Evolutionary conservation across 2,113 vertebrate genomes (phyloP), one percentile per base, ranked within the genome.

Genomic region (Triplophysa rosa): DNA sequence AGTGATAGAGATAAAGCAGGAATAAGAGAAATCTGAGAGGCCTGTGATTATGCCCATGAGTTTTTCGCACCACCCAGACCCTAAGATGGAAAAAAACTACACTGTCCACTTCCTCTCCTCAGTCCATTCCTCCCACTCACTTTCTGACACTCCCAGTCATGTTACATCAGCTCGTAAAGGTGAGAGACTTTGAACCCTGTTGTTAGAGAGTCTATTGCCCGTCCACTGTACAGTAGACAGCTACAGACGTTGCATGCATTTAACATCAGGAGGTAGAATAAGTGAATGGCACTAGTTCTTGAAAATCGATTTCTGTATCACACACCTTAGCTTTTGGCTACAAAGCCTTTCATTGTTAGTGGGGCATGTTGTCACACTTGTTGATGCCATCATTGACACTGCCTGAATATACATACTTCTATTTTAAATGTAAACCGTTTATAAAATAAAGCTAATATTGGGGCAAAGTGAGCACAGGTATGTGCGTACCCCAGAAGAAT

Each of bases 101-200:
- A 93, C 91, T 82, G 80, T 91, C 90, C 91, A 91, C 58, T 86
- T 70, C 76, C 82, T 84, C 56, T 47, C 80, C 66, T 61, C 52
- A 61, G 14, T 59, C 64, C 59, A 23, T 59, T 71, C 74, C 64
- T 79, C 81, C 77, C 82, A 75, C 69, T 73, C 71, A 84, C 56
- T 14, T 26, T 14, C 29, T 62, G 64, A 16, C 66, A 26, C 89
- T 89, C 88, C 87, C 86, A 88, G 90, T 92, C 90, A 90, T 92
- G 91, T 92, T 87, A 89, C 89, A 91, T 92, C 91, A 90, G 91
- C 91, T 93, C 88, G 59, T 93, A 93, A 93, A 94, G 88, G 85
- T 86, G 89, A 79, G 87, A 88, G 91, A 93, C 92, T 93, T 93
- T 93, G 92, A 94, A 91, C 92, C 83, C 29, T 29, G 73, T 29